phyloP scores from a whole-genome alignment of 2,113 vertebrate genomes.

The Pionites leucogaster region DNA sequence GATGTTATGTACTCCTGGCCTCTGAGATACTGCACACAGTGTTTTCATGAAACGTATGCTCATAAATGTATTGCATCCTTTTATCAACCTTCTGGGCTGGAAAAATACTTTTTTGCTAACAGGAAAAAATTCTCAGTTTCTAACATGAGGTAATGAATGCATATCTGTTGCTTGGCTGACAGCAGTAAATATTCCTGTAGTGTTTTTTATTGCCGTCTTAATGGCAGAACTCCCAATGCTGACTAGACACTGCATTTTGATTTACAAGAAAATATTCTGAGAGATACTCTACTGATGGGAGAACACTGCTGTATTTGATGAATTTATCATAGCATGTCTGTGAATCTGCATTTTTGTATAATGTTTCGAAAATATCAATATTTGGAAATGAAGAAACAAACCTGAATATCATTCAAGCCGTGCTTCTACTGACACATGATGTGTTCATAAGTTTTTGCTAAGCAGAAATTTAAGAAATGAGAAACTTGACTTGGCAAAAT shows the following conservation, averaged over 20 bases:
- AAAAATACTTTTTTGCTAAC: not conserved
- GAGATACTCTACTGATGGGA: not conserved
- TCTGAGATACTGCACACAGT: not conserved
- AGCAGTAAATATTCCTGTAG: not conserved
- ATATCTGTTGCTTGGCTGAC: not conserved
- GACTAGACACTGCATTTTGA: not conserved
- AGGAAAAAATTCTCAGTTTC: not conserved
- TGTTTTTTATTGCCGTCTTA: not conserved
- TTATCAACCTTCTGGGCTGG: not conserved
- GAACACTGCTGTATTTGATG: not conserved
- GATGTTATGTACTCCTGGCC: not conserved
- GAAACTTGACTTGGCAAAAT: not conserved
- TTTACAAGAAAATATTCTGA: not conserved
- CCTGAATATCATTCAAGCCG: fast-evolving
- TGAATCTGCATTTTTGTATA: not conserved
- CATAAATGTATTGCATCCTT: not conserved
- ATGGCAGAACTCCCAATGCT: not conserved
- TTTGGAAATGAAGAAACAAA: not conserved
- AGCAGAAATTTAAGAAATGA: not conserved
- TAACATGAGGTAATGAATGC: not conserved
- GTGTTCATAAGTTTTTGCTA: not conserved
- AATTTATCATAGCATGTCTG: not conserved
- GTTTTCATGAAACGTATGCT: not conserved
- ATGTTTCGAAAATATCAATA: not conserved
- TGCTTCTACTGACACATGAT: not conserved